Evolutionary conservation across 2,797 vertebrate species (phyloP).

Genomic region (Spea hammondii): DNA sequence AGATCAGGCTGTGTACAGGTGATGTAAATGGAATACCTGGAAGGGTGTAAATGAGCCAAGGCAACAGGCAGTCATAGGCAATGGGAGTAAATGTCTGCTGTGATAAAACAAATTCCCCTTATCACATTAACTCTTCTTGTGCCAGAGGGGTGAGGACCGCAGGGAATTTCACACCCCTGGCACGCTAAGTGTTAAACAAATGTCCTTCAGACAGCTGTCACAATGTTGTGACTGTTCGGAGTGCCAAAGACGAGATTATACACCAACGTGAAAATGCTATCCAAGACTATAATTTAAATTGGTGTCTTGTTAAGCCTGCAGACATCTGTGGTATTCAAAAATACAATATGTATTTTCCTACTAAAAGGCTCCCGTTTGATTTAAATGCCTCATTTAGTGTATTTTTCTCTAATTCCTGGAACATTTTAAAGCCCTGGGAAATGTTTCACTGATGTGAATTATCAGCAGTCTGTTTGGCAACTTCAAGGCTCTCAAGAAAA

Average conservation of each 20-base stretch:
- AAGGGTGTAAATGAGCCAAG: conserved; percentile 3
- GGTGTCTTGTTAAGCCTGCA: conserved; percentile 29
- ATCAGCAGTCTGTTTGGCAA: no score
- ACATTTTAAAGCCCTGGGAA: not conserved
- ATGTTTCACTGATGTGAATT: not conserved
- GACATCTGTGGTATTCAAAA: conserved; percentile 32
- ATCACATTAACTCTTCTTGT: not conserved
- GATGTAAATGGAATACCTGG: not conserved
- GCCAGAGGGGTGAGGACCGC: no score
- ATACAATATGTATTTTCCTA: conserved; percentile 39
- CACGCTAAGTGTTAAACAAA: conserved; percentile 11
- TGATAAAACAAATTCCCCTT: conserved; percentile 18
- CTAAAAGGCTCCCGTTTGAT: conserved; percentile 11
- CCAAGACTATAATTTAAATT: conserved; percentile 19
- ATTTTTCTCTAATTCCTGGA: conserved; percentile 17
- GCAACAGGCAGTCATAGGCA: conserved; percentile 13
- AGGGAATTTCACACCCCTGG: not conserved
- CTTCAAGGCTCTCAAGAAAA: no score
- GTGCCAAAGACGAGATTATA: conserved; percentile 21
- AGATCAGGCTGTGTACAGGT: not conserved
- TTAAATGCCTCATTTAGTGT: conserved; percentile 19
- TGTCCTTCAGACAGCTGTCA: conserved; percentile 38
- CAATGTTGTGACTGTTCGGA: conserved; percentile 30
- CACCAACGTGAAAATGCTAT: conserved; percentile 20
- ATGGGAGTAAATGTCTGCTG: no score